These are phyloP conservation scores for Lomographa bimaculata DNA, from an alignment of 2,888 invertebrate genomes.

Conservation along the genomic window DNA sequence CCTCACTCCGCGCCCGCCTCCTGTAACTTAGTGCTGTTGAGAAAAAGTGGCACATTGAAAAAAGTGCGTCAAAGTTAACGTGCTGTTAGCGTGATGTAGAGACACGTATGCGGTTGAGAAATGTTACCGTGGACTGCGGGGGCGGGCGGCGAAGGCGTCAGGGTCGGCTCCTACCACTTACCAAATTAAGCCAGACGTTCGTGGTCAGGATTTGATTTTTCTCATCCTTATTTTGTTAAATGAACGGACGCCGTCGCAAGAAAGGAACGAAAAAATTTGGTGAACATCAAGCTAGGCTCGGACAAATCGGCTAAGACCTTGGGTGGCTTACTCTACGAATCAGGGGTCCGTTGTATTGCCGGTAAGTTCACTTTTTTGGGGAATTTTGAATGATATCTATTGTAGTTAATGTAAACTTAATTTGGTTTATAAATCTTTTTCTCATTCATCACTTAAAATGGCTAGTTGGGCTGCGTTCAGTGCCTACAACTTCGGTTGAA, in stretches of 20 bases:
- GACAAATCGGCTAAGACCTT: slow-evolving; percentile 16
- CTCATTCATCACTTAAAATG: too few species aligned
- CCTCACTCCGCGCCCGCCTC: slow-evolving; percentile 68
- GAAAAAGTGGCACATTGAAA: slow-evolving; percentile 30
- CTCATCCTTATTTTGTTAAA: slow-evolving; percentile 93
- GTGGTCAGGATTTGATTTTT: slow-evolving; percentile 99
- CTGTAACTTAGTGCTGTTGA: slow-evolving; percentile 49
- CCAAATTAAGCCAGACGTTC: slow-evolving; percentile 99
- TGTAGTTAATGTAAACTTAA: too few species aligned
- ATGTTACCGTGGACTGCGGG: slow-evolving; percentile 44
- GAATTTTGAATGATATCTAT: too few species aligned
- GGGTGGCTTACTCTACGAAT: slow-evolving; percentile 1
- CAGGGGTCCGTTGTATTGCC: not conserved
- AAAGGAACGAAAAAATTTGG: slow-evolving; percentile 78
- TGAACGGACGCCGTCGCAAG: slow-evolving; percentile 85
- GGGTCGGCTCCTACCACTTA: slow-evolving; percentile 88
- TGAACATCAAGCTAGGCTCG: slow-evolving; percentile 57
- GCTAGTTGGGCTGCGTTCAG: too few species aligned
- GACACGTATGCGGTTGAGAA: slow-evolving; percentile 15
- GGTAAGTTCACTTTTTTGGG: slow-evolving; percentile 3
- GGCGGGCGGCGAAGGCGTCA: slow-evolving; percentile 71
- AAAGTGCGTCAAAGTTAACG: slow-evolving; percentile 41
- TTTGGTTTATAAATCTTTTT: too few species aligned
- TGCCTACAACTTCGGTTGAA: too few species aligned
- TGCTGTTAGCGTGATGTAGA: slow-evolving; percentile 30